Base-by-base conservation (phyloP, 2,113 vertebrate genomes). In the Corydoras maculifer region DNA sequence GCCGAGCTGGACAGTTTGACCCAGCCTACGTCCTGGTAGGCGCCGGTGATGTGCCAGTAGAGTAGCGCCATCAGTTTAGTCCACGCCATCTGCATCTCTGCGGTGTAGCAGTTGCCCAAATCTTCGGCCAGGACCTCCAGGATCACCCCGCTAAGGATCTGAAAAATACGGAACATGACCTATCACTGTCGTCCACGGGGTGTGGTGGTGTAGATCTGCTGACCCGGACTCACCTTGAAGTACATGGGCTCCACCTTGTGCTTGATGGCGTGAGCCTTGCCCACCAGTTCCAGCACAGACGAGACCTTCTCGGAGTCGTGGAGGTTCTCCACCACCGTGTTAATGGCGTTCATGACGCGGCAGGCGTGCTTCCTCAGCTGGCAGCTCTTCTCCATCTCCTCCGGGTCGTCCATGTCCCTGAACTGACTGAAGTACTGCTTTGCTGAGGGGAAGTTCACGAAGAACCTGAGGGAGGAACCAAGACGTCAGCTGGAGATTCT, bases 381-480 rank as follows among this genome's bases (percentile, higher is more conserved):
- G 72, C 73, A 68, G 82, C 86, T 91, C 65, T 86, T 77, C 70
- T 90, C 90, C 90, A 91, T 91, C 80, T 91, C 88, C 57, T 89
- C 89, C 0, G 86, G 84, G 54, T 89, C 90, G 3, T 89, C 86
- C 90, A 90, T 84, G 77, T 89, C 82, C 74, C 84, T 90, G 85
- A 98, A 98, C 87, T 98, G 96, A 85, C 93, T 97, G 89, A 98
- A 98, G 86, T 98, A 96, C 86, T 97, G 94, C 90, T 98, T 98
- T 84, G 94, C 95, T 0, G 93, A 94, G 0, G 96, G 96, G 79
- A 97, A 98, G 87, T 96, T 97, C 83, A 97, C 90, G 32, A 98
- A 98, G 87, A 98, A 95, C 90, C 96, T 98, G 78, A 14, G 30
- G n/a, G 61, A 25, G 58, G 2, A 8, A 43, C 35, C 35, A 67